A percentile compares a stretch with the other conserved stretches of the same genome.
These are phyloP conservation scores for Apamea monoglypha DNA, from an alignment of 2,888 invertebrate species.

Conservation along the genomic window DNA sequence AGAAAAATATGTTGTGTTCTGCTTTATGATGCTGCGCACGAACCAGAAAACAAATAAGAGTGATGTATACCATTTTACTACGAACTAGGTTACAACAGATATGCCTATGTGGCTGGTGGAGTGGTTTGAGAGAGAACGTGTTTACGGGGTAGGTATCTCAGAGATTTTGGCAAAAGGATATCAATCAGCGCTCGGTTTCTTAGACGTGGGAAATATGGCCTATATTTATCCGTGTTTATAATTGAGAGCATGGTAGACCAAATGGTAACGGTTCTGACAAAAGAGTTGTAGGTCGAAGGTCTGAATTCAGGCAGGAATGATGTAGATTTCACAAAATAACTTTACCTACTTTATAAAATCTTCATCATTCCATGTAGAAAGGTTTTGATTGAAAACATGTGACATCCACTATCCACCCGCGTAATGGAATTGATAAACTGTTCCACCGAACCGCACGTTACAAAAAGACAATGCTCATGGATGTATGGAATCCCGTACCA, in stretches of 20 bases:
- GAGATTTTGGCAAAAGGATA: background rate
- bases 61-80: slow-evolving; percentile 30
- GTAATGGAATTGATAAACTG: background rate
- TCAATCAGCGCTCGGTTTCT: background rate
- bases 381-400: background rate
- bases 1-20: slow-evolving; percentile 25
- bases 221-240: background rate
- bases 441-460: too few species aligned
- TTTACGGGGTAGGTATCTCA: background rate
- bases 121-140: background rate
- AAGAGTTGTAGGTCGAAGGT: background rate
- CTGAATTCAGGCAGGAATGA: background rate
- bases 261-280: background rate
- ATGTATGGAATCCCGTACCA: too few species aligned
- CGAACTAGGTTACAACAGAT: slow-evolving; percentile 4
- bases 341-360: background rate
- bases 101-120: background rate
- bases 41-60: slow-evolving; percentile 34
- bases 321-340: background rate
- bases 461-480: too few species aligned
- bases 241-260: background rate
- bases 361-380: background rate
- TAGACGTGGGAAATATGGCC: background rate
- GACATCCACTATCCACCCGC: background rate
- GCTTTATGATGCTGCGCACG: slow-evolving; percentile 32